These are phyloP conservation scores for Chloebia gouldiae DNA, from an alignment of 2,113 vertebrate genomes.

Conservation along the genomic window DNA sequence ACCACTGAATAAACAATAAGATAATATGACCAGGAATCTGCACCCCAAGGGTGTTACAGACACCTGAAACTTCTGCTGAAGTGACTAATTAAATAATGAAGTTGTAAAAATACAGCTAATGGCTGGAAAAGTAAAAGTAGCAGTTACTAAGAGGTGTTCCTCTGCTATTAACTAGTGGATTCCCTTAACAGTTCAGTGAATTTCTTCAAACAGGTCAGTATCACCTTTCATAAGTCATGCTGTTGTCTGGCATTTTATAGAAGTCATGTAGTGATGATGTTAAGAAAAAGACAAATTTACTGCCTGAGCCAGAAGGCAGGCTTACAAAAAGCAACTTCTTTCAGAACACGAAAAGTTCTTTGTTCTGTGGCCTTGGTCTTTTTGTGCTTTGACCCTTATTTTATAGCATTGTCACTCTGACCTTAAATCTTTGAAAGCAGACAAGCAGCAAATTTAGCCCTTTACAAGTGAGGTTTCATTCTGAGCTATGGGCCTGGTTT, in stretches of 20 bases:
- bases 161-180: not conserved
- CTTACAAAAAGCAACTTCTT: slow-evolving; percentile 46
- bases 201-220: not conserved
- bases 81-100: not conserved
- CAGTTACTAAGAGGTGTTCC: not conserved
- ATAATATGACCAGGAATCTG: not conserved
- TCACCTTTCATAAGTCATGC: not conserved
- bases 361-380: slow-evolving; percentile 57
- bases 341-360: slow-evolving; percentile 54
- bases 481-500: not conserved
- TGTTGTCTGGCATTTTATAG: not conserved
- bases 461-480: not conserved
- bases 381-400: slow-evolving; percentile 58
- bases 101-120: not conserved
- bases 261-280: slow-evolving; percentile 26
- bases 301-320: slow-evolving; percentile 11
- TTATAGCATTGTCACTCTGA: slow-evolving; percentile 58
- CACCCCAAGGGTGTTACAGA: not conserved
- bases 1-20: not conserved
- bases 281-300: slow-evolving; percentile 46
- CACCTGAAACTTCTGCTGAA: not conserved
- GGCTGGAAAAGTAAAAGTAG: not conserved
- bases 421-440: slow-evolving; percentile 51
- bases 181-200: not conserved
- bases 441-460: slow-evolving; percentile 39